phyloP scores from a whole-genome alignment of 2,888 invertebrate genomes.

The Tyria jacobaeae region DNA sequence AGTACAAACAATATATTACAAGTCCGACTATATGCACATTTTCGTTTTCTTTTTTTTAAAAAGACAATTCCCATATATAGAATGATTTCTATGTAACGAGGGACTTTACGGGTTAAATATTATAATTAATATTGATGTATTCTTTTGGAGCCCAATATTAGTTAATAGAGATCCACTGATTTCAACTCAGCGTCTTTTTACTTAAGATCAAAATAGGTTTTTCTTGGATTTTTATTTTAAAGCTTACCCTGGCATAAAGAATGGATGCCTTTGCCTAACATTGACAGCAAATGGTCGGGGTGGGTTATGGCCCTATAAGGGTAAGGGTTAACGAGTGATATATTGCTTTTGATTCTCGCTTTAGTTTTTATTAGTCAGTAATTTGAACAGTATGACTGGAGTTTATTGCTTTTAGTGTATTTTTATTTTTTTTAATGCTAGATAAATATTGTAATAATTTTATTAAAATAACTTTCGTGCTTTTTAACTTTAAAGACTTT shows the following conservation, averaged over 20 bases:
- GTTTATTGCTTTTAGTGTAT: neutral
- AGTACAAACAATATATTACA: no score
- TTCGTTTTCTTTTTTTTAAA: no score
- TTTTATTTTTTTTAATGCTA: neutral
- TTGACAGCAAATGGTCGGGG: slow-evolving; percentile 13
- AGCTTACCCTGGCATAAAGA: slow-evolving; percentile 14
- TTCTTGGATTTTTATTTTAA: slow-evolving; percentile 13
- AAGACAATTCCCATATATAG: no score
- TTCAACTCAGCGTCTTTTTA: slow-evolving; percentile 1
- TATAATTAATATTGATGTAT: slow-evolving; percentile 1
- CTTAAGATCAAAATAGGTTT: neutral
- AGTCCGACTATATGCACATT: no score
- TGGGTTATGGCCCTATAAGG: slow-evolving; percentile 13
- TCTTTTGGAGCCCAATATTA: neutral
- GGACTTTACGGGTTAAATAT: no score
- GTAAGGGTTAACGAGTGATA: slow-evolving; percentile 3
- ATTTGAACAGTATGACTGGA: neutral
- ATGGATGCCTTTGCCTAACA: slow-evolving; percentile 11
- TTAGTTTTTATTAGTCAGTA: slow-evolving; percentile 3
- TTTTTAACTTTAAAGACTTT: no score
- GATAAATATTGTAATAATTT: no score
- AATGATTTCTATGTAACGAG: no score
- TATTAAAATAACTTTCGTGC: no score
- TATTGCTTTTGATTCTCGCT: slow-evolving; percentile 3
- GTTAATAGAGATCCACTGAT: neutral